phyloP scores from a whole-genome alignment of 1,140 invertebrate genomes.

The Akabosia matsudoensis region DNA sequence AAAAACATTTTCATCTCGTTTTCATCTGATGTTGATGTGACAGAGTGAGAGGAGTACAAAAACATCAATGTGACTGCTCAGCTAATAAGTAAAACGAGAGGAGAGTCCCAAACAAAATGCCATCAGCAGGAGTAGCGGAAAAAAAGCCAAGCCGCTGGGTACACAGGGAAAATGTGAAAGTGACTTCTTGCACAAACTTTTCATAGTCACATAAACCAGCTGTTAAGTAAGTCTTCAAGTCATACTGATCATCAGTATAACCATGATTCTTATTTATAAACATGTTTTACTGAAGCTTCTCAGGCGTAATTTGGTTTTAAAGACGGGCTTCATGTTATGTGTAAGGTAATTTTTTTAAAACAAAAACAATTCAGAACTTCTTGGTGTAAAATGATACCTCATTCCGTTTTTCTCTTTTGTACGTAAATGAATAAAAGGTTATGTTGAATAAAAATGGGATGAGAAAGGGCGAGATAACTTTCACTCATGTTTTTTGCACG shows the following conservation, averaged over 20 bases:
- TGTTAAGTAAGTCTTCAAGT: background rate
- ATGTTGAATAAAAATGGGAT: too few species aligned
- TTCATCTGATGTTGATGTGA: background rate
- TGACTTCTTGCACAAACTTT: background rate
- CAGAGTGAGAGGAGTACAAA: background rate
- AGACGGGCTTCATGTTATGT: too few species aligned
- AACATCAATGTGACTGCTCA: background rate
- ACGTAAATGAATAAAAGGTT: too few species aligned
- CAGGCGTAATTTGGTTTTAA: background rate
- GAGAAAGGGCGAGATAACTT: too few species aligned
- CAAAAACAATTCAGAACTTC: too few species aligned
- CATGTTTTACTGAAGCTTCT: background rate
- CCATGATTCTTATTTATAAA: background rate
- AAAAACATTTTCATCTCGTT: conserved; percentile 38
- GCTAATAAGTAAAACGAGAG: background rate
- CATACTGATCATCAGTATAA: background rate
- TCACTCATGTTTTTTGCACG: too few species aligned
- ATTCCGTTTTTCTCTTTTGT: too few species aligned
- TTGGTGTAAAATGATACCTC: too few species aligned
- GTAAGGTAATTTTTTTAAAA: too few species aligned
- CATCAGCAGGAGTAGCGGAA: background rate
- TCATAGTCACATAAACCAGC: background rate
- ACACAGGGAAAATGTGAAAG: background rate
- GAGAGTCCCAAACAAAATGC: background rate
- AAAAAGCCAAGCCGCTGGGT: background rate